Evolutionary conservation across 2,888 invertebrate genomes (phyloP).

Genomic region (Sipunculus nudus): DNA sequence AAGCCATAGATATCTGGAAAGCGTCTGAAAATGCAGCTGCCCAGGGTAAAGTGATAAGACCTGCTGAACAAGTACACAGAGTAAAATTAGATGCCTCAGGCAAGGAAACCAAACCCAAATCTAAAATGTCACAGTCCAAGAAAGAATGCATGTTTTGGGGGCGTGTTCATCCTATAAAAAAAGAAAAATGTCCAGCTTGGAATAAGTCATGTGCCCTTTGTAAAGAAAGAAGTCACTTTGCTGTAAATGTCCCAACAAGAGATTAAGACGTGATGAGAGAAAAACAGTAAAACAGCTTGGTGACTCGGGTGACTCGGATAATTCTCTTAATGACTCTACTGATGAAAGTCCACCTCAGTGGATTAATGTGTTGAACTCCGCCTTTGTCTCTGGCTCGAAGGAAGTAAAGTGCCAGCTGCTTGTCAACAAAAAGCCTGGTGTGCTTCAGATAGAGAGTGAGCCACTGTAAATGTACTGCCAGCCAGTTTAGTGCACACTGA

Average conservation of each 20-base stretch:
- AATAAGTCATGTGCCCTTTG: slow-evolving; percentile 2
- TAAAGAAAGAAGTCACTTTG: slow-evolving; percentile 8
- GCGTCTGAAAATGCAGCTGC: slow-evolving; percentile 13
- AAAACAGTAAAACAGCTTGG: no score
- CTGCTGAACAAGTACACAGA: no score
- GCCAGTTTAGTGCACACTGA: neutral
- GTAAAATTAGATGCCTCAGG: no score
- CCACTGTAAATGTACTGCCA: slow-evolving; percentile 17
- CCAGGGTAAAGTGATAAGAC: neutral
- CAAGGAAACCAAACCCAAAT: no score
- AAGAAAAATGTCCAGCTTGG: slow-evolving; percentile 15
- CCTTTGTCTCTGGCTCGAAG: no score
- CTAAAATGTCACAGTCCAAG: no score
- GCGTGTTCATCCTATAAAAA: neutral
- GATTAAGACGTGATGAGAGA: no score
- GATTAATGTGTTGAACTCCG: no score
- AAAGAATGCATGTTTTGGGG: slow-evolving; percentile 14
- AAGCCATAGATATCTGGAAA: neutral
- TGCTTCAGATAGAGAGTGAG: slow-evolving; percentile 25
- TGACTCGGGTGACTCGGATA: no score
- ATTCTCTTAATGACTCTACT: no score
- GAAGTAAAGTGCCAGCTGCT: slow-evolving; percentile 7
- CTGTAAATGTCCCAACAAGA: neutral
- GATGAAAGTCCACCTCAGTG: no score
- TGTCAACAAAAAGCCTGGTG: neutral